Evolutionary conservation across 2,888 invertebrate species (phyloP), one percentile per base, ranked within the genome.

Genomic region (Hymenopus coronatus): DNA sequence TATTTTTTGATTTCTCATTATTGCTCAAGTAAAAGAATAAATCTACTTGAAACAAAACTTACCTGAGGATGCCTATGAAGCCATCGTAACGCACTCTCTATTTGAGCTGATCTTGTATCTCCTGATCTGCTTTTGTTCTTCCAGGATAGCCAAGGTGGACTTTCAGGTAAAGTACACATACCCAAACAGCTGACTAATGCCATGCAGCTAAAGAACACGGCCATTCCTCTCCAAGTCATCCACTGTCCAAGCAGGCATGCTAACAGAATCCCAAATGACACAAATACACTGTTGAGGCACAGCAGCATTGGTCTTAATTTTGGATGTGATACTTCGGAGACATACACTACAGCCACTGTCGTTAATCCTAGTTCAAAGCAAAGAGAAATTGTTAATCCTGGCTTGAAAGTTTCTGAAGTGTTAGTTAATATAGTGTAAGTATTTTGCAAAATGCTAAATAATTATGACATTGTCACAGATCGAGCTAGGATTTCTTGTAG

Each of bases 261-360:
- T 9, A 95, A 90, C 14, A 95, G 92, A 90, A 95, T 94, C 30
- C 95, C 95, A 85, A 95, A 92, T 0, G 95, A 94, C 0, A 95
- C 95, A 91, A 94, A 95, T 12, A 95, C 94, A 89, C 95, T 95
- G 91, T 95, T 95, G 3, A 95, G 92, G 84, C 94, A 94, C 9
- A 95, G 92, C 28, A 95, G 92, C 94, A 95, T 94, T 82, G 95
- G 94, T 40, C 95, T 92, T 85, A 94, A 93, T 88, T 92, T 92
- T 1, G 94, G 94, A 92, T 95, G 95, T 1, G 94, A 92, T 54
- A 95, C 94, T 92, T 95, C 95, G 82, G 95, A 94, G 1, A 95
- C 94, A 91, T 95, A 95, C 15, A 95, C 94, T 82, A 95, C 89
- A 6, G 93, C 93, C 12, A 94, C 95, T 1, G 94, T 94, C 27